Conservation (phyloP, 2,888 invertebrate species). For the Rhyacophila evoluta region DNA sequence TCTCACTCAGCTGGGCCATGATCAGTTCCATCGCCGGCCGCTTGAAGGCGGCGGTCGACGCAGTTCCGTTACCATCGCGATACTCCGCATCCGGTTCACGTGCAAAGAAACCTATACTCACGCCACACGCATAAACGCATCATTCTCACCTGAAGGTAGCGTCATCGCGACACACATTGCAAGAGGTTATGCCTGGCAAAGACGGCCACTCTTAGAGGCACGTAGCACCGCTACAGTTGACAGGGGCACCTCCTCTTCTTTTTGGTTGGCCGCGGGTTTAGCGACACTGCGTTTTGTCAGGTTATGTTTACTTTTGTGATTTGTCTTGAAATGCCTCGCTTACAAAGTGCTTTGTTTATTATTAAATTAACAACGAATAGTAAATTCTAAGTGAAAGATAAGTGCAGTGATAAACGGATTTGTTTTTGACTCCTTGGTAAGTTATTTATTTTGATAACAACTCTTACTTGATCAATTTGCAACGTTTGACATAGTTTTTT, state of each 20-base stretch:
- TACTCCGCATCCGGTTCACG: background rate
- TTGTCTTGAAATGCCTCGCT: background rate
- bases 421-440: background rate
- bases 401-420: background rate
- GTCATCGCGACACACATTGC: background rate
- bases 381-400: background rate
- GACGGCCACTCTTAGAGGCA: background rate
- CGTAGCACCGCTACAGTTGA: background rate
- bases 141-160: background rate
- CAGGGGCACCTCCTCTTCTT: background rate
- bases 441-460: background rate
- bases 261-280: background rate
- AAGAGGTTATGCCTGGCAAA: background rate
- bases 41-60: background rate
- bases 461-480: no score
- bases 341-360: background rate
- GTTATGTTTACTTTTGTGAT: background rate
- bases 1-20: background rate
- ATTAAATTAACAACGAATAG: background rate
- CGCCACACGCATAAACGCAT: background rate
- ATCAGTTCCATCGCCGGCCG: slow-evolving; percentile 10
- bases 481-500: no score
- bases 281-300: background rate
- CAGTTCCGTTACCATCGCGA: background rate
- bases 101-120: background rate